These are phyloP conservation scores for Oscheius sp. DNA, from an alignment of 2,888 invertebrate species.

Conservation along the genomic window DNA sequence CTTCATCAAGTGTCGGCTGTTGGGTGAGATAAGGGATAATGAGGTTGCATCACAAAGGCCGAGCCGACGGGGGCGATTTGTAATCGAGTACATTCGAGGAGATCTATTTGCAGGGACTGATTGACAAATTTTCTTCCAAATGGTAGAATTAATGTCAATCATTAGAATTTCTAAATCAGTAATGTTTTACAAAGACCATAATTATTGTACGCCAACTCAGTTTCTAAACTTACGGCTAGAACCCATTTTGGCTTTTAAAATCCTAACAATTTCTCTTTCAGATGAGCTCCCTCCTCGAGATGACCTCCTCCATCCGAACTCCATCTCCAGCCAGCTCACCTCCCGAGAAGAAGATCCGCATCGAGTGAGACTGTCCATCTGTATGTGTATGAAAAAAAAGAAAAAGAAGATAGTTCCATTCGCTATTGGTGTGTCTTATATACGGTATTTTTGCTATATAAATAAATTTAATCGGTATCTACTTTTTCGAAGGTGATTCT, in stretches of 20 bases:
- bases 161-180: too few species aligned
- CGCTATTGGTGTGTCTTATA: slow-evolving; percentile 1
- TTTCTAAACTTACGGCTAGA: too few species aligned
- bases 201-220: too few species aligned
- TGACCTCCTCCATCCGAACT: slow-evolving; percentile 5
- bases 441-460: slow-evolving; percentile 14
- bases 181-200: too few species aligned
- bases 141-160: too few species aligned
- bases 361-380: not conserved
- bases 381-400: not conserved
- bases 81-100: slow-evolving; percentile 30
- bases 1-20: slow-evolving; percentile 25
- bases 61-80: slow-evolving; percentile 19
- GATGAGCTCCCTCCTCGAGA: slow-evolving; percentile 23
- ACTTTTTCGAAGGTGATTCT: slow-evolving; percentile 4
- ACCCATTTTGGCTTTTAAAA: not conserved
- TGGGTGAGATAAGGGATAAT: slow-evolving; percentile 29
- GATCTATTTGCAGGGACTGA: slow-evolving; percentile 4
- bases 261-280: slow-evolving; percentile 15
- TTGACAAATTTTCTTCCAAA: too few species aligned
- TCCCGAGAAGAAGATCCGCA: slow-evolving; percentile 23
- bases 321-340: slow-evolving; percentile 13
- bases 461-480: slow-evolving; percentile 4
- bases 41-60: slow-evolving; percentile 25
- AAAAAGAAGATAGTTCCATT: not conserved